Evolutionary conservation across 2,888 invertebrate species (phyloP).

Genomic region (Amblyjoppa fuscipennis): DNA sequence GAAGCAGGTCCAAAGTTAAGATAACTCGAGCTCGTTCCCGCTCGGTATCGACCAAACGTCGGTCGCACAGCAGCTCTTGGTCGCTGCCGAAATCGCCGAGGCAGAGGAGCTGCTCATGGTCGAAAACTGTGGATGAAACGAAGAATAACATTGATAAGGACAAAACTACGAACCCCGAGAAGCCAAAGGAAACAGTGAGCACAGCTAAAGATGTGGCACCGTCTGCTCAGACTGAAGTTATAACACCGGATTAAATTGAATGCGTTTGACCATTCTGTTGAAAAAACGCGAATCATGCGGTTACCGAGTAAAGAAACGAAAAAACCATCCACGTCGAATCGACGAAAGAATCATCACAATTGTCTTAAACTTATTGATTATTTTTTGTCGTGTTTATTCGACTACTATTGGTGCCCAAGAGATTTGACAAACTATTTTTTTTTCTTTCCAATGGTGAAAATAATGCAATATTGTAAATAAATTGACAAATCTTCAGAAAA

Average conservation of each 20-base stretch:
- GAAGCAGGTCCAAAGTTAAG: constrained; percentile 76
- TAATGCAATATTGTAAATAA: constrained; percentile 20
- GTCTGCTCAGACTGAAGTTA: constrained; percentile 64
- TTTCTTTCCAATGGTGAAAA: constrained; percentile 5
- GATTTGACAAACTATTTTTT: not conserved
- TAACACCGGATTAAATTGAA: constrained; percentile 67
- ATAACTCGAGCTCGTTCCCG: constrained; percentile 80
- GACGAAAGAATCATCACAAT: not conserved
- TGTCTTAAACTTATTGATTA: constrained; percentile 1
- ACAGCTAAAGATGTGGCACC: constrained; percentile 32
- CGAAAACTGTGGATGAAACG: constrained; percentile 79
- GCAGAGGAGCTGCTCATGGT: constrained; percentile 86
- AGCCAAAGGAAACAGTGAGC: constrained; percentile 21
- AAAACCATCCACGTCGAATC: not conserved
- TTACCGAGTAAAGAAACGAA: not conserved
- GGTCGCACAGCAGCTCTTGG: constrained; percentile 88
- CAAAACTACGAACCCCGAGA: constrained; percentile 11
- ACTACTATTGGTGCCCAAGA: not conserved
- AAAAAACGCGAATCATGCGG: not conserved
- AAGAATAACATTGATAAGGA: constrained; percentile 43
- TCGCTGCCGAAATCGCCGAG: constrained; percentile 86
- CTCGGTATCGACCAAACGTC: constrained; percentile 73
- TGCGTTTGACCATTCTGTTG: not conserved
- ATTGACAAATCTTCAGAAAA: not conserved
- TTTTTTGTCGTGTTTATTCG: not conserved